Evolutionary conservation across 2,113 vertebrate genomes (phyloP).

Genomic region (Protobothrops mucrosquamatus): DNA sequence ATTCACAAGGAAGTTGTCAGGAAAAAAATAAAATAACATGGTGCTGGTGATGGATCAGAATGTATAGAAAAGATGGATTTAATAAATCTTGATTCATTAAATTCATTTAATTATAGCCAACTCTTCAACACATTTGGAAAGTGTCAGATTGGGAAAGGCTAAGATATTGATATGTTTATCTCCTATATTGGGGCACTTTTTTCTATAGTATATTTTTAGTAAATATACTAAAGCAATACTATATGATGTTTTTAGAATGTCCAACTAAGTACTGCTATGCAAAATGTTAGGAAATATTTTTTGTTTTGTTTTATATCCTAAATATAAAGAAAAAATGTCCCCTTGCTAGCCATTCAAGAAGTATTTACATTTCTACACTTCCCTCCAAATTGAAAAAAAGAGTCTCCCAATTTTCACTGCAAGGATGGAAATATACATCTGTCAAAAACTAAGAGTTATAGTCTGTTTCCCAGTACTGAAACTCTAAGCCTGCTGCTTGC

Average conservation of each 20-base stretch:
- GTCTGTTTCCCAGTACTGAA: background rate
- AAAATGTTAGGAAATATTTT: background rate
- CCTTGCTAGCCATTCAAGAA: background rate
- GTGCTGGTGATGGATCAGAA: background rate
- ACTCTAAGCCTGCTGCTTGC: background rate
- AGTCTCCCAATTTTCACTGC: background rate
- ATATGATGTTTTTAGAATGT: background rate
- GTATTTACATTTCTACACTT: background rate
- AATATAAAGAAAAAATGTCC: background rate
- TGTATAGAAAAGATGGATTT: background rate
- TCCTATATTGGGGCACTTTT: background rate
- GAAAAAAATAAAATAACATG: background rate
- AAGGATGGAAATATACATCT: background rate
- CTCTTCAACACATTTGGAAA: background rate
- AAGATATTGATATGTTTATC: background rate
- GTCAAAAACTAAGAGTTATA: background rate
- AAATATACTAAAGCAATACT: background rate
- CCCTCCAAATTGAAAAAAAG: background rate
- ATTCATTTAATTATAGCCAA: background rate
- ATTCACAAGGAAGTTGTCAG: background rate
- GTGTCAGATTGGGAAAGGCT: background rate
- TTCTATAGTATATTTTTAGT: background rate
- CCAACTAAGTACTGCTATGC: background rate
- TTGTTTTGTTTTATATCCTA: background rate
- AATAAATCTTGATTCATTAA: background rate